Percentiles rank a stretch among this genome's conserved stretches.
These are phyloP conservation scores for Petrocephalus microphthalmus DNA, from an alignment of 2,113 vertebrate genomes.

Conservation along the genomic window DNA sequence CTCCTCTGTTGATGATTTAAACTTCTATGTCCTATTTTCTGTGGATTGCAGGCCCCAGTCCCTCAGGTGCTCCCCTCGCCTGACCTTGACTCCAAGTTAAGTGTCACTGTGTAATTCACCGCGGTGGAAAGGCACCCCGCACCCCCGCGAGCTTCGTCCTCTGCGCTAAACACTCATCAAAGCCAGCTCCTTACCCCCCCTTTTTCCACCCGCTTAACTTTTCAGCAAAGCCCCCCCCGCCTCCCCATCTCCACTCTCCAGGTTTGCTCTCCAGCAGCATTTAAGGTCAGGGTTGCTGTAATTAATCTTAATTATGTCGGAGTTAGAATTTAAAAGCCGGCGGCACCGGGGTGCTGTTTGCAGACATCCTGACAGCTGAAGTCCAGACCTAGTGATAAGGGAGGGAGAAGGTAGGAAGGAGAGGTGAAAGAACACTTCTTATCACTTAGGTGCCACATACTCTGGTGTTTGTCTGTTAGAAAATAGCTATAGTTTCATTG, in stretches of 20 bases:
- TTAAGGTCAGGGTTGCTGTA: conserved; percentile 1
- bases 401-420: not conserved
- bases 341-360: not conserved
- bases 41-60: not conserved
- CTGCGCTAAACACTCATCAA: not conserved
- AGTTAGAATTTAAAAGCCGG: not conserved
- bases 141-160: not conserved
- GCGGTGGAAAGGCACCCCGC: not conserved
- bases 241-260: not conserved
- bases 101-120: not conserved
- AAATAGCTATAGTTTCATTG: not conserved
- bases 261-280: not conserved
- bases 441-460: not conserved
- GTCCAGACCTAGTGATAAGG: not conserved
- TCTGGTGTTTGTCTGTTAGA: not conserved
- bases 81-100: conserved; percentile 3
- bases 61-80: not conserved
- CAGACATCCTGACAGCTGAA: not conserved
- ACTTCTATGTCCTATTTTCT: conserved; percentile 22
- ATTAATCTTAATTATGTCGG: conserved; percentile 19
- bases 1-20: not conserved
- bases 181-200: conserved; percentile 21
- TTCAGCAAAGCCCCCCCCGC: not conserved
- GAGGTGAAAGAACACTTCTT: not conserved
- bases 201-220: not conserved